A percentile compares a stretch with the other conserved stretches of the same genome.
These are phyloP conservation scores for Poeciliopsis infans DNA, from an alignment of 2,797 vertebrate species.

Conservation along the genomic window DNA sequence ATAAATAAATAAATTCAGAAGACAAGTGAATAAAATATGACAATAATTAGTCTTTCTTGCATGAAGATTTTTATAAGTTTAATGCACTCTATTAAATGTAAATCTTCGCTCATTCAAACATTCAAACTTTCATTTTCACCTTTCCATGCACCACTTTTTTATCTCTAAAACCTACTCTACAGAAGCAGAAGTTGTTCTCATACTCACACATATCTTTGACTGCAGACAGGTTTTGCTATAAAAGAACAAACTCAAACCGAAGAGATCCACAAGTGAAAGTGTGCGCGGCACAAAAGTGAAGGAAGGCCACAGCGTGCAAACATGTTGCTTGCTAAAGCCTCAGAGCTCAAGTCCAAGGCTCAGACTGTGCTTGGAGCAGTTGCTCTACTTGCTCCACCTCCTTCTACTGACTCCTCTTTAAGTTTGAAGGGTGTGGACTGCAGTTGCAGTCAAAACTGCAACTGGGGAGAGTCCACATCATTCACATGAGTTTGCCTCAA, in stretches of 20 bases:
- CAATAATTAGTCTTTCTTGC: not conserved
- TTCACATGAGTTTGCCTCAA: conserved; percentile 83
- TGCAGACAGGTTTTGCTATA: conserved; percentile 7
- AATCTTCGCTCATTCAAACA: not conserved
- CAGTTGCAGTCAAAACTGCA: conserved; percentile 58
- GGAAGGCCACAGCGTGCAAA: conserved; percentile 43
- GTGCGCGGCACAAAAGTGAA: conserved; percentile 33
- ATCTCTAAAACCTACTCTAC: conserved; percentile 44
- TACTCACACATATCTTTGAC: conserved; percentile 51
- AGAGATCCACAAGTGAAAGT: conserved; percentile 54
- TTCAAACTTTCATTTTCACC: conserved; percentile 30
- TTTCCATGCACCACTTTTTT: conserved; percentile 11
- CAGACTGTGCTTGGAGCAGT: conserved; percentile 55
- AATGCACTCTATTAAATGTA: not conserved
- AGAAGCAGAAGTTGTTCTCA: conserved; percentile 41
- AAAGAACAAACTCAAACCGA: conserved; percentile 19
- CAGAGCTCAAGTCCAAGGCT: conserved; percentile 58
- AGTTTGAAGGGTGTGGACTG: conserved; percentile 78
- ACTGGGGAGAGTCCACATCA: conserved; percentile 77
- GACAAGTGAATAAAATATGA: not conserved
- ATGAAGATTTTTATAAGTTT: not conserved
- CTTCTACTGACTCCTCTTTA: conserved; percentile 63
- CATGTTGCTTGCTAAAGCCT: conserved; percentile 51
- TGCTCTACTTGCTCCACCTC: conserved; percentile 79
- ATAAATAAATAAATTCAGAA: not conserved